phyloP scores from a whole-genome alignment of 53 echinoderm and acorn worm species.

The Paracentrotus lividus region DNA sequence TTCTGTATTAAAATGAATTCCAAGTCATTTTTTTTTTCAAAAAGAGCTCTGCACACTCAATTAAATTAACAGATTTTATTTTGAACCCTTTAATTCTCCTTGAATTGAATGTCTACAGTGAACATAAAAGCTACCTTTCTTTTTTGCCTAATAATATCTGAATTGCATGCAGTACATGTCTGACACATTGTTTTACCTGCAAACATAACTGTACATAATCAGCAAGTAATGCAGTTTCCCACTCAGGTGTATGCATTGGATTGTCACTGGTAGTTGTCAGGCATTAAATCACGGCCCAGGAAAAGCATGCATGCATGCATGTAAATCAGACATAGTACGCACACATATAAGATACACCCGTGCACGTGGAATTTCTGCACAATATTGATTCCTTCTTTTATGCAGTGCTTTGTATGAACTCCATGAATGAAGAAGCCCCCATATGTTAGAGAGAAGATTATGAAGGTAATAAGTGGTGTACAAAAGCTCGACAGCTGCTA shows the following conservation, averaged over 20 bases:
- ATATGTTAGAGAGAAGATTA: constrained; percentile 6
- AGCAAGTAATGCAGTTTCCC: too few relatives aligned
- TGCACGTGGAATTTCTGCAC: constrained; percentile 7
- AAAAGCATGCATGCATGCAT: constrained; percentile 24
- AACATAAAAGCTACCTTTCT: too few relatives aligned
- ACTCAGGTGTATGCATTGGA: not conserved
- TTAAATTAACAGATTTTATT: not conserved
- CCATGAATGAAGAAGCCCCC: not conserved
- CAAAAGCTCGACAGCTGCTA: constrained; percentile 1
- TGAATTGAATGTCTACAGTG: not conserved
- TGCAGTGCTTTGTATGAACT: not conserved
- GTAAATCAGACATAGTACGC: not conserved
- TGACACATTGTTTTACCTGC: constrained; percentile 2
- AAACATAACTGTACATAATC: not conserved
- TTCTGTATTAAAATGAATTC: too few relatives aligned
- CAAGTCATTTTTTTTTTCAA: too few relatives aligned
- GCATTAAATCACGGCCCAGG: not conserved
- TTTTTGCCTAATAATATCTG: too few relatives aligned
- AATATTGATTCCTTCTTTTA: constrained; percentile 17
- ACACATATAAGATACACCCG: not conserved
- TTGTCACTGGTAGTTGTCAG: not conserved
- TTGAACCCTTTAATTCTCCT: not conserved
- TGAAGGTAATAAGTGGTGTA: not conserved
- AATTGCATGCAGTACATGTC: too few relatives aligned
- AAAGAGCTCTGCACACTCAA: not conserved